These are phyloP conservation scores for Agonopterix heracliana DNA, from an alignment of 2,888 invertebrate species.

Conservation along the genomic window DNA sequence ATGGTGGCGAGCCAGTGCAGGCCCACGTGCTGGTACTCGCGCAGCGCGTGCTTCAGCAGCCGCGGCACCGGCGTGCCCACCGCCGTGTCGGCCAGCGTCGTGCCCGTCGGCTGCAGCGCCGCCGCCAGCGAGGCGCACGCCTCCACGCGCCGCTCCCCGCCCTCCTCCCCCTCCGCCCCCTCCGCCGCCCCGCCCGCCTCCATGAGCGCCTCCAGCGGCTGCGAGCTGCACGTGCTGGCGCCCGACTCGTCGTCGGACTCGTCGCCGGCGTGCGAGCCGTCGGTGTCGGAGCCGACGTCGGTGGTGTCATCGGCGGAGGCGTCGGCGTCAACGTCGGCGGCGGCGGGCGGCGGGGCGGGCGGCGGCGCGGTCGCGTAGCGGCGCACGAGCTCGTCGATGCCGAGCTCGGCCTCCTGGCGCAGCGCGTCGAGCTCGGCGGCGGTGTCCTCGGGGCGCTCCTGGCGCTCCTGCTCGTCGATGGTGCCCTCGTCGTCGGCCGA, in stretches of 20 bases:
- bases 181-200: slow-evolving; percentile 19
- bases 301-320: slow-evolving; percentile 22
- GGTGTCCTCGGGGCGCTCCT: slow-evolving; percentile 78
- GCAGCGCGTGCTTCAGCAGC: slow-evolving; percentile 90
- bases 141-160: slow-evolving; percentile 84
- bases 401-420: slow-evolving; percentile 86
- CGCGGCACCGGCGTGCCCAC: slow-evolving; percentile 96
- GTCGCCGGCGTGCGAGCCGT: slow-evolving; percentile 33
- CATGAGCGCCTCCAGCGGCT: slow-evolving; percentile 23
- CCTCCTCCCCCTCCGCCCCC: slow-evolving; percentile 31
- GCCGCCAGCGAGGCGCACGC: slow-evolving; percentile 96
- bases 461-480: slow-evolving; percentile 70
- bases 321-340: slow-evolving; percentile 17
- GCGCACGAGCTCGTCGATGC: slow-evolving; percentile 85
- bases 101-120: slow-evolving; percentile 98
- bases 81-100: slow-evolving; percentile 94
- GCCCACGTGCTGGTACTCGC: slow-evolving; percentile 98
- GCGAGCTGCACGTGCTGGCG: background rate
- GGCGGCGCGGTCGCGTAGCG: slow-evolving; percentile 75
- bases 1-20: slow-evolving; percentile 98
- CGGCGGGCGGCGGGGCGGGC: slow-evolving; percentile 22
- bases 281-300: slow-evolving; percentile 29
- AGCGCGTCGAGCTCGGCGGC: slow-evolving; percentile 85
- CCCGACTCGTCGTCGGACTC: background rate
- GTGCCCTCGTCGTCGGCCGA: slow-evolving; percentile 78